These are phyloP conservation scores for Trilocha varians DNA, from an alignment of 2,888 invertebrate genomes.

Conservation along the genomic window DNA sequence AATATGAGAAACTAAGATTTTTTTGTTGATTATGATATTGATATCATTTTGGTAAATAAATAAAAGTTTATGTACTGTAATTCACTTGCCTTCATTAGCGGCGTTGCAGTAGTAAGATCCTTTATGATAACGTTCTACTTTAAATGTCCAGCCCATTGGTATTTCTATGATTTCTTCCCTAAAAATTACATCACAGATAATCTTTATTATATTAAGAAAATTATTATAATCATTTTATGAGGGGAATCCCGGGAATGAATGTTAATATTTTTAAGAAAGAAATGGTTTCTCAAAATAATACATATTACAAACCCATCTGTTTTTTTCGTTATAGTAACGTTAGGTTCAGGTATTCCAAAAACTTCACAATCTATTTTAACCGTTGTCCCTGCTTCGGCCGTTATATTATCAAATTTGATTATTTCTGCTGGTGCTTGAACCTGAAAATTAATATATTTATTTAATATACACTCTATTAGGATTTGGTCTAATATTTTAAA, in stretches of 20 bases:
- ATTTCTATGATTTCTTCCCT: conserved; percentile 22
- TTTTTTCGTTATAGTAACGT: conserved; percentile 31
- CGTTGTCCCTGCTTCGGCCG: conserved; percentile 32
- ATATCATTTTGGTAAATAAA: not conserved
- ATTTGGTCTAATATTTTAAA: not conserved
- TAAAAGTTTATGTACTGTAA: not conserved
- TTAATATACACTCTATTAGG: too few species aligned
- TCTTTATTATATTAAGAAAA: too few species aligned
- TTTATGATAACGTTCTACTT: conserved; percentile 27
- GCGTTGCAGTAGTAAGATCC: conserved; percentile 50
- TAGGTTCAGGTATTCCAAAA: conserved; percentile 39
- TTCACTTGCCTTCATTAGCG: conserved; percentile 39
- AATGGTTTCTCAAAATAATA: conserved; percentile 1
- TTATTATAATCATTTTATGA: too few species aligned
- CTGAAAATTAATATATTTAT: too few species aligned
- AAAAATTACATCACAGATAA: too few species aligned
- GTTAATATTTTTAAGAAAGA: too few species aligned
- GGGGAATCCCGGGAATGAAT: too few species aligned
- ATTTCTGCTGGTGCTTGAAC: conserved; percentile 44
- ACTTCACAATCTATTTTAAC: conserved; percentile 39
- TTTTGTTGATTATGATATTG: conserved; percentile 2
- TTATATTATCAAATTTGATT: conserved; percentile 32
- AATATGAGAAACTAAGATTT: too few species aligned
- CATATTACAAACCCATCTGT: conserved; percentile 25
- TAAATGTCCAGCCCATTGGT: conserved; percentile 27